These are phyloP conservation scores for Lithosia quadra DNA, from an alignment of 2,888 invertebrate species.

Conservation along the genomic window DNA sequence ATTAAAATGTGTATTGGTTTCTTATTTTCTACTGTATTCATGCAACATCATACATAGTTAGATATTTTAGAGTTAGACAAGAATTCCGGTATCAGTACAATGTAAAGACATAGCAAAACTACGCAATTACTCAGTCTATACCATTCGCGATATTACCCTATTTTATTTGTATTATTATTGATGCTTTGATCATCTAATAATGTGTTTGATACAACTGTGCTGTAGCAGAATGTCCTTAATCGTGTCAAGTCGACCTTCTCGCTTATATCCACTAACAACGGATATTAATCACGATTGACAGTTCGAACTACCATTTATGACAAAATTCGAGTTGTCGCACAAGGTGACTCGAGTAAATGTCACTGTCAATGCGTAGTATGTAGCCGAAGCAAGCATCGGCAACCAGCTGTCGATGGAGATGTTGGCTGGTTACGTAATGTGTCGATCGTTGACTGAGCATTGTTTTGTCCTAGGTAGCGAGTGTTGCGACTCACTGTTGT, in stretches of 20 bases:
- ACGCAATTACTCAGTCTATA: too few species aligned
- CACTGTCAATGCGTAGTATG: conserved; percentile 60
- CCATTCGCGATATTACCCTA: background rate
- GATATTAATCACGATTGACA: conserved; percentile 4
- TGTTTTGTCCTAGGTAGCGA: conserved; percentile 71
- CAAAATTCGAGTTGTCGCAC: conserved; percentile 50
- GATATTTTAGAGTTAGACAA: background rate
- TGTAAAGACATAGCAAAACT: background rate
- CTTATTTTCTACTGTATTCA: background rate
- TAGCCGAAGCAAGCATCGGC: conserved; percentile 38
- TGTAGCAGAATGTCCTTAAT: conserved; percentile 24
- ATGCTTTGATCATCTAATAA: background rate
- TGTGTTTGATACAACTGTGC: conserved; percentile 7
- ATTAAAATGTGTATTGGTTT: too few species aligned
- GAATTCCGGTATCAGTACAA: background rate
- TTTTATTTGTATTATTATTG: background rate
- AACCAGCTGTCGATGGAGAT: conserved; percentile 60
- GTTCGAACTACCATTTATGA: conserved; percentile 37
- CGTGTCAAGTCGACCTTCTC: conserved; percentile 29
- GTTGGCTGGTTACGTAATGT: conserved; percentile 75
- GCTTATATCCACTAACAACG: conserved; percentile 10
- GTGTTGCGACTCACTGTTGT: conserved; percentile 49
- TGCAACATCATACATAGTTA: background rate
- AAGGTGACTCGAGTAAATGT: conserved; percentile 56
- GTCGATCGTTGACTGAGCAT: conserved; percentile 71